Evolutionary conservation across 2,797 vertebrate genomes (phyloP), one percentile per base, ranked within the genome.

Genomic region (Allobates femoralis): DNA sequence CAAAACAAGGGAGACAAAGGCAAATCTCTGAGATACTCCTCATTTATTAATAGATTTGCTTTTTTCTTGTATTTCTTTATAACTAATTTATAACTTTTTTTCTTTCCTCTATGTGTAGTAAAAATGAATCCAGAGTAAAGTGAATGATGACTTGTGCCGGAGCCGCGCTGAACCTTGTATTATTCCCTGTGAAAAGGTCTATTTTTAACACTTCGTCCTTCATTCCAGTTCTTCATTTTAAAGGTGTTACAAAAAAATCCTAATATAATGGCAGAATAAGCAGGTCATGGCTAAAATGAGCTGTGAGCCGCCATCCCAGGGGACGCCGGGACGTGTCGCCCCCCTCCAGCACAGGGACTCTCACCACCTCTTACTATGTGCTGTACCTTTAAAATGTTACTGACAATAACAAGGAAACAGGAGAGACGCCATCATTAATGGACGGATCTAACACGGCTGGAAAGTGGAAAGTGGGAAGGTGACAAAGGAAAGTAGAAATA

Each of bases 211-310:
- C 74, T 89, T 91, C 91, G 86, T 92, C 90, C 90, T 93, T 94
- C 87, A 87, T 32, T 93, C 79, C 37, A 3, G 37, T 90, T 91
- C 89, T 93, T 78, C 88, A 34, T 91, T 93, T 91, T 90, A 91
- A 92, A 92, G 91, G 91, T 88, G 67, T 87, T 89, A 74, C 87
- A 89, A 90, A 93, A 94, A 90, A 94, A 90, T 91, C 90, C 88
- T 91, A 93, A 93, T 92, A 89, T 62, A 92, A 88, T 93, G 90
- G 88, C 90, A 93, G 89, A 85, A 90, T 93, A 93, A 93, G 87
- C 90, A 91, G 90, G 93, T 95, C 92, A 93, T 81, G 90, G 88
- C 88, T 93, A 76, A 93, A 90, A 93, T 90, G 89, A 93, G 89
- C 87, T 93, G 89, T 91, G 90, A 91, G 89, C 81, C 89, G 88